Evolutionary conservation across 2,888 invertebrate genomes (phyloP), one percentile per base, ranked within the genome.

Genomic region (Platycnemis pennipes): DNA sequence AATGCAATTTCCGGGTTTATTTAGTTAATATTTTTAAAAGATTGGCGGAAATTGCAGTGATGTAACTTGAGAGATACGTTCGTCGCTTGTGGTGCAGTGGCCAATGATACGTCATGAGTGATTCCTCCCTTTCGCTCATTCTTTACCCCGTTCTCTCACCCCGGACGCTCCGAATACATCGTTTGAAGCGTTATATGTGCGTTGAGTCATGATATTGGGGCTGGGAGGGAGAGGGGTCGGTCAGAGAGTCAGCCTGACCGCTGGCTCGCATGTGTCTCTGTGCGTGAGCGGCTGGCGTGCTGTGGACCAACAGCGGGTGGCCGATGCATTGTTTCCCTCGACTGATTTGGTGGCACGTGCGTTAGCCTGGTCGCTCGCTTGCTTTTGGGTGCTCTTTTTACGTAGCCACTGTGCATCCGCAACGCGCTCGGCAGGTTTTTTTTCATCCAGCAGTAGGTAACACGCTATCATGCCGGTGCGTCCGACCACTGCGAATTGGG

Each of bases 151-250:
- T 95, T 94, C 94, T 94, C 88, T 94, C 94, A 87, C 94, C 94
- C 56, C 85, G 94, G 88, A 94, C 56, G 94, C 94, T 91, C 85
- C 94, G 95, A 95, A 95, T 95, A 95, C 95, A 94, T 95, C 37
- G 94, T 94, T 94, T 94, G 94, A 94, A 95, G 95, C 94, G 94
- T 95, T 95, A 95, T 95, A 94, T 95, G 95, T 94, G 94, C 94
- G 94, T 95, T 95, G 95, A 94, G 94, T 95, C 95, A 95, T 95
- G 94, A n/a, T 87, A 53, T 45, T 49, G n/a, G 53, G 42, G 53
- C 49, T n/a, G 94, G 88, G 46, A 19, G 88, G 94, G 63, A 94
- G 94, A 31, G 69, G 94, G 63, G 37, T 44, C n/a, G 45, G 53
- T 56, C 63, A 77, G 49, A 37, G 31, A 44, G 46, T 37, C 77